Conservation (phyloP, 2,113 vertebrate species). For the Mesoclemmys tuberculata region DNA sequence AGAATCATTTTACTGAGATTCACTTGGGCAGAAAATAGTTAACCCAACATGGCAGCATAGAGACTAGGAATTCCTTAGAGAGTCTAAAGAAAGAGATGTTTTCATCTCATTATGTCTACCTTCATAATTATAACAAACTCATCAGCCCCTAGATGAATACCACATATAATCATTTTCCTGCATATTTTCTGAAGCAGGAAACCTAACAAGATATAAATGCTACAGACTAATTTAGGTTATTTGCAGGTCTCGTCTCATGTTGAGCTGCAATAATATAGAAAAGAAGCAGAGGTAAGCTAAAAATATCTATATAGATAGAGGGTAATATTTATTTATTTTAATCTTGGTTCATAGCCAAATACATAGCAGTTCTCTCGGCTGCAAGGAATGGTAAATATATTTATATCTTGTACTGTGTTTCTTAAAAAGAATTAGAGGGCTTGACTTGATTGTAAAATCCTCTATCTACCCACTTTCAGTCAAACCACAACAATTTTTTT, state of each 20-base stretch:
- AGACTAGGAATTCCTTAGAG: slow-evolving; percentile 77
- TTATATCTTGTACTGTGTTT: background rate
- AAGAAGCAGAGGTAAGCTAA: slow-evolving; percentile 61
- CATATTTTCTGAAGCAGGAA: slow-evolving; percentile 85
- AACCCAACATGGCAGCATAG: slow-evolving; percentile 67
- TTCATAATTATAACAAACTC: slow-evolving; percentile 86
- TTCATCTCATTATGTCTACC: slow-evolving; percentile 85
- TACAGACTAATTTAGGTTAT: slow-evolving; percentile 82
- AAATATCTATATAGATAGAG: slow-evolving; percentile 62
- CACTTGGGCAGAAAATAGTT: slow-evolving; percentile 79
- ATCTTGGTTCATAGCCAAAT: slow-evolving; percentile 42
- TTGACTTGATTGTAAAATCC: background rate
- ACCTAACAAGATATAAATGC: slow-evolving; percentile 84
- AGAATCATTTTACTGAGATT: slow-evolving; percentile 62
- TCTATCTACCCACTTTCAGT: background rate
- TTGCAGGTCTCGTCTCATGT: slow-evolving; percentile 80
- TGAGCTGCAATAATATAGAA: slow-evolving; percentile 62
- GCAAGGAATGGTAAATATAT: slow-evolving; percentile 1
- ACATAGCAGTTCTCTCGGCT: slow-evolving; percentile 9
- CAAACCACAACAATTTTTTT: background rate
- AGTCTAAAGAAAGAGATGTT: slow-evolving; percentile 80
- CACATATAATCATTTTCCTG: slow-evolving; percentile 84
- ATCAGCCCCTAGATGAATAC: slow-evolving; percentile 83
- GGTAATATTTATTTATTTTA: slow-evolving; percentile 50
- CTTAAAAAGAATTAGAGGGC: background rate